Conservation (phyloP, 37 sponge, comb jelly and placozoan species). For the Tethya wilhelma region DNA sequence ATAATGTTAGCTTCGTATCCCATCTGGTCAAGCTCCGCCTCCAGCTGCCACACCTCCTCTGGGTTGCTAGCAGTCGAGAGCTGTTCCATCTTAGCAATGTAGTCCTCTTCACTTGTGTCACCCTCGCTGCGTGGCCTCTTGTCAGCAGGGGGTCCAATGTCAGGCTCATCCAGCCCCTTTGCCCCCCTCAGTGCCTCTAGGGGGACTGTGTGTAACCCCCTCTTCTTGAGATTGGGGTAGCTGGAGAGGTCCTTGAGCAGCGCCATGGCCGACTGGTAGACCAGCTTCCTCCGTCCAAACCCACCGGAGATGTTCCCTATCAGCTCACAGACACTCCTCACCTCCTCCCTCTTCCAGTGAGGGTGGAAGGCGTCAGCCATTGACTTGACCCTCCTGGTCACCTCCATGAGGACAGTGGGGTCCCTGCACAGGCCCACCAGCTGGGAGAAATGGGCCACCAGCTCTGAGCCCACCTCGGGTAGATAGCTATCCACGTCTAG, state of each 20-base stretch:
- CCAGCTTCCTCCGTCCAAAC: neutral
- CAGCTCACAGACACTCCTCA: neutral
- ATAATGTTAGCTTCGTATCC: constrained; percentile 58
- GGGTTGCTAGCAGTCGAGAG: neutral
- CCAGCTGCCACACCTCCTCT: constrained; percentile 5
- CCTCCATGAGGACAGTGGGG: constrained; percentile 14
- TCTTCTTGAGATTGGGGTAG: neutral
- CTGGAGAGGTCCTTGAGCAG: constrained; percentile 40
- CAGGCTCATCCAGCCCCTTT: constrained; percentile 1
- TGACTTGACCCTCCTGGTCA: constrained; percentile 27
- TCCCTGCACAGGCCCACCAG: constrained; percentile 6
- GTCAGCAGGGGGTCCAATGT: constrained; percentile 17
- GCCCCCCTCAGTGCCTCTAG: neutral
- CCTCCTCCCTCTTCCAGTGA: constrained; percentile 20
- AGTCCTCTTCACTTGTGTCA: constrained; percentile 8
- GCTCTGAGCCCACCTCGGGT: constrained; percentile 46
- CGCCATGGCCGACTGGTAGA: constrained; percentile 54
- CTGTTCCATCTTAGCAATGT: constrained; percentile 29
- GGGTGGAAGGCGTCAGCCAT: constrained; percentile 27
- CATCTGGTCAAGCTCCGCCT: constrained; percentile 21
- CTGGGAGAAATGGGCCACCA: constrained; percentile 4
- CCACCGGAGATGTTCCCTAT: constrained; percentile 1
- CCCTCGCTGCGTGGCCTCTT: constrained; percentile 9
- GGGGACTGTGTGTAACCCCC: constrained; percentile 13
- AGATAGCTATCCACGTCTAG: constrained; percentile 22